phyloP scores from a whole-genome alignment of 2,888 invertebrate genomes.

The Bimastos eiseni region DNA sequence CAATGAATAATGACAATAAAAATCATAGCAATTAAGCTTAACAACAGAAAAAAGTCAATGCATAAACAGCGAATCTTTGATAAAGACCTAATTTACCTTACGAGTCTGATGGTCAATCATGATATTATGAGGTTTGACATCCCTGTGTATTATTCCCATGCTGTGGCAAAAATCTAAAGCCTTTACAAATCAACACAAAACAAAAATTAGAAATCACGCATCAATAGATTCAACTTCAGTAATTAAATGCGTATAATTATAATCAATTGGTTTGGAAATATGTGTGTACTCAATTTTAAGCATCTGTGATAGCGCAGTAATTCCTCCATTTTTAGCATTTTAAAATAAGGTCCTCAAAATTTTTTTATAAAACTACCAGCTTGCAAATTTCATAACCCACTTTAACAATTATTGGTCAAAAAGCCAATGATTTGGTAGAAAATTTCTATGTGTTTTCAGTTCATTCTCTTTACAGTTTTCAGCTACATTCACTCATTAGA shows the following conservation, averaged over 20 bases:
- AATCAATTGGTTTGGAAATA: not conserved
- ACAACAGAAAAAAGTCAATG: not conserved
- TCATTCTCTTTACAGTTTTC: not conserved
- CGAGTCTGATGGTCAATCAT: conserved; percentile 99
- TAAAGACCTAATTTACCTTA: conserved; percentile 67
- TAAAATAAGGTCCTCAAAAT: not conserved
- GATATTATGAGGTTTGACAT: conserved; percentile 99
- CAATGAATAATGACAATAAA: no score
- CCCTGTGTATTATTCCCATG: conserved; percentile 99
- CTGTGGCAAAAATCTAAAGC: conserved; percentile 99
- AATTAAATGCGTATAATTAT: not conserved
- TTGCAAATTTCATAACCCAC: not conserved
- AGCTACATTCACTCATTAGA: not conserved
- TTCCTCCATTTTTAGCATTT: not conserved
- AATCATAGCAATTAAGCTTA: no score
- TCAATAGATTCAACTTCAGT: not conserved
- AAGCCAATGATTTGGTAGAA: not conserved
- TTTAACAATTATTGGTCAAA: not conserved
- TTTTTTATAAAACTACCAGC: not conserved
- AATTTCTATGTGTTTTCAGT: no score
- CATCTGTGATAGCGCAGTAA: not conserved
- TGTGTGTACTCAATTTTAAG: not conserved
- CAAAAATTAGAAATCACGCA: not conserved
- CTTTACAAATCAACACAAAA: conserved; percentile 57
- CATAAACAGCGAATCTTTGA: not conserved